Conservation (phyloP, 2,888 invertebrate genomes). For the Cheiracanthium punctorium region DNA sequence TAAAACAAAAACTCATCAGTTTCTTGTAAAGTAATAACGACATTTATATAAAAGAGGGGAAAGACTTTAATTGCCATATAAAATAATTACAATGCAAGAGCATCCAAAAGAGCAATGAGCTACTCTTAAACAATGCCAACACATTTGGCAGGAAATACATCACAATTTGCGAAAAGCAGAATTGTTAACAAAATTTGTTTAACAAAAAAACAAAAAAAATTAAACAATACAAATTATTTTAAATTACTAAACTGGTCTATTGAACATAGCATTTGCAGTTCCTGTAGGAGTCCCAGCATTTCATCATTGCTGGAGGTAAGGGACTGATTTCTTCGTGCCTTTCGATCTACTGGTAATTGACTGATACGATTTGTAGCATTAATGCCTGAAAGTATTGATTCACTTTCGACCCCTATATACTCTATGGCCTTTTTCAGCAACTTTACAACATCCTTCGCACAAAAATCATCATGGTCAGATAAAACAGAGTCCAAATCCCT, state of each 20-base stretch:
- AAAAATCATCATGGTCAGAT: constrained; percentile 36
- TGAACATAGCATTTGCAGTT: not conserved
- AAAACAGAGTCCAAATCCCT: not conserved
- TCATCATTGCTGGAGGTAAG: not conserved
- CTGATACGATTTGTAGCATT: constrained; percentile 4
- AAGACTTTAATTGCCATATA: no score
- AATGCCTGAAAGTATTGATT: constrained; percentile 45
- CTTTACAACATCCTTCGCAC: constrained; percentile 38
- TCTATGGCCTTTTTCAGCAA: constrained; percentile 23
- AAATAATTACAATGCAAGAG: no score
- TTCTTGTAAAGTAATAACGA: no score
- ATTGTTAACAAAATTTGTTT: no score
- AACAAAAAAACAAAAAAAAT: no score
- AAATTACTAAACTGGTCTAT: not conserved
- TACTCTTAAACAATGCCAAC: no score
- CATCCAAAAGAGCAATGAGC: no score
- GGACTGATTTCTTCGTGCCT: not conserved
- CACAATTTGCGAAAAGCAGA: no score
- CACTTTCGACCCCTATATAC: constrained; percentile 31
- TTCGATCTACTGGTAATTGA: not conserved
- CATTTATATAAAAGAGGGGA: no score
- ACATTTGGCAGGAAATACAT: no score
- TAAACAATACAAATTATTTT: no score
- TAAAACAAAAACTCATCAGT: no score
- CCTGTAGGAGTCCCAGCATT: not conserved